Evolutionary conservation across 2,113 vertebrate genomes (phyloP), one percentile per base, ranked within the genome.

Genomic region (Larimichthys crocea): DNA sequence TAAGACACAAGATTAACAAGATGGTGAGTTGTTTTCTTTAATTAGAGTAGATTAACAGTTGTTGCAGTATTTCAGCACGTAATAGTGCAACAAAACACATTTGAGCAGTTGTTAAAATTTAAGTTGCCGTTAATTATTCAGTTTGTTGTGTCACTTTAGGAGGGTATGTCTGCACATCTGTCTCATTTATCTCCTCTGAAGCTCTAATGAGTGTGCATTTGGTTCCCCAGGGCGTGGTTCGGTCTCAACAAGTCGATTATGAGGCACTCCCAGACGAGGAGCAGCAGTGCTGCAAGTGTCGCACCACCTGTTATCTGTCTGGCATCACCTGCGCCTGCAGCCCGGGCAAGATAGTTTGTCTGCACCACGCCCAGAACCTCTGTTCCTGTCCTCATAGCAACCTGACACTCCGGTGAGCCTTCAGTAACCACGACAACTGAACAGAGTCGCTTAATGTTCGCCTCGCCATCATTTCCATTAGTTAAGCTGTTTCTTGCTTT

Each of bases 261-360:
- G 98, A 99, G 74, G 84, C 96, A 52, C 93, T 98, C 74, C 97
- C 97, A 52, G 98, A 99, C 5, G 98, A 99, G 64, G 97, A 97
- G 83, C 96, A 98, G 10, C 98, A 99, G 91, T 99, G 98, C 91
- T 82, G 93, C 62, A 97, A 96, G 90, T 99, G 98, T 93, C 96
- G 97, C 91, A 99, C 98, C 82, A 99, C 98, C 52, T 99, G 98
- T 89, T 99, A 97, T 93, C 97, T 99, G 96, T 99, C 98, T 91
- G 97, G 97, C 52, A 93, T 99, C 74, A 97, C 95, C 77, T 99
- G 98, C 81, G 91, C 94, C 4, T 99, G 98, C 82, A 96, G 95
- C 66, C 96, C 97, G 44, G 94, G 91, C 4, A 80, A 95, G 76
- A 85, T 97, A 83, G 98, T 96, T 5, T 99, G 98, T 92, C 91